A percentile compares a stretch with the other conserved stretches of the same genome.
Conservation (phyloP, 2,888 invertebrate genomes). For the Notodonta dromedarius region DNA sequence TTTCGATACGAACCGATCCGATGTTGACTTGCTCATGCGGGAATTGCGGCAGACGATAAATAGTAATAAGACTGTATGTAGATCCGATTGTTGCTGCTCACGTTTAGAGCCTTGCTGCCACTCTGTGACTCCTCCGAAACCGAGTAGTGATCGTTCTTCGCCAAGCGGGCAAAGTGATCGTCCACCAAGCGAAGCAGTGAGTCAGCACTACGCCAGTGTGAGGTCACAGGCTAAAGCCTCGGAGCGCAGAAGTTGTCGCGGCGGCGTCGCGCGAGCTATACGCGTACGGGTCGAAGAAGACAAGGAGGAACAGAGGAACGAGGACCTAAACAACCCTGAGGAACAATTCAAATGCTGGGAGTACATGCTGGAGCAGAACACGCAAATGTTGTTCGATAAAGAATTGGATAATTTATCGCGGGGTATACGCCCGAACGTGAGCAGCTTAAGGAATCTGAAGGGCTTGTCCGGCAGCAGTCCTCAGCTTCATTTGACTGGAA, state of each 20-base stretch:
- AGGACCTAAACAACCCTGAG: conserved; percentile 85
- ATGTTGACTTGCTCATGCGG: conserved; percentile 90
- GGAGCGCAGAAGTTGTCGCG: conserved; percentile 83
- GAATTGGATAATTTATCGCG: conserved; percentile 92
- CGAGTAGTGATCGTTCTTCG: conserved; percentile 89
- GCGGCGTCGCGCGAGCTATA: conserved; percentile 85
- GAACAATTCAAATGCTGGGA: conserved; percentile 97
- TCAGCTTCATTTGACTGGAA: conserved; percentile 82
- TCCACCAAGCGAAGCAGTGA: conserved; percentile 70
- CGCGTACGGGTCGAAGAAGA: conserved; percentile 87
- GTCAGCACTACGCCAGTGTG: conserved; percentile 80
- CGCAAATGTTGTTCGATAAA: conserved; percentile 94
- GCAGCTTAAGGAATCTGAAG: conserved; percentile 82
- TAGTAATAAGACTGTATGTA: conserved; percentile 85
- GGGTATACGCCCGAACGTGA: conserved; percentile 82
- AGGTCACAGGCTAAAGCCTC: conserved; percentile 73
- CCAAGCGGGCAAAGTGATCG: conserved; percentile 95
- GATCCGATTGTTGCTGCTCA: conserved; percentile 86
- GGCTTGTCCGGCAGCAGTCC: conserved; percentile 89
- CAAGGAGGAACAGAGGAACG: conserved; percentile 71
- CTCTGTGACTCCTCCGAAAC: conserved; percentile 74
- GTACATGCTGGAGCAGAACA: conserved; percentile 96
- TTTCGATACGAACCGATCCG: conserved; percentile 87
- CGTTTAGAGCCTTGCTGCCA: conserved; percentile 85
- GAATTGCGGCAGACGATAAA: conserved; percentile 90